Percentiles rank a stretch among this genome's conserved stretches.
Evolutionary conservation across 2,797 vertebrate genomes (phyloP).

Genomic region (Lophius americanus): DNA sequence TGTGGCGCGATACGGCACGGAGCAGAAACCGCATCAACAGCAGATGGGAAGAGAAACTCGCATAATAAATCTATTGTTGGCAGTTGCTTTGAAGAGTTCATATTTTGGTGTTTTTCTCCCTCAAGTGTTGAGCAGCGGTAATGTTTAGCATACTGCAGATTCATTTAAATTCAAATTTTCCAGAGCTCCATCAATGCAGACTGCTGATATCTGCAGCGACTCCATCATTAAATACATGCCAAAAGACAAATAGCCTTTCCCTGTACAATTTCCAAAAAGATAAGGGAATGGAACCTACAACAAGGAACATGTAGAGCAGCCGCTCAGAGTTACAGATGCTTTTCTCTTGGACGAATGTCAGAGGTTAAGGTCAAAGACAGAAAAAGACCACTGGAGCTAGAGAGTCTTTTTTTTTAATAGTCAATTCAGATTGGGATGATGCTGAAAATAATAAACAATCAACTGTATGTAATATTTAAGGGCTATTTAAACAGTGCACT

Average conservation of each 20-base stretch:
- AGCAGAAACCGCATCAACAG: constrained; percentile 19
- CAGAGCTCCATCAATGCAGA: neutral
- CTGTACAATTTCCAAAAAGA: neutral
- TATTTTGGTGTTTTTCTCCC: constrained; percentile 9
- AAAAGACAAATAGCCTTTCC: neutral
- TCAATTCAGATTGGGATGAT: constrained; percentile 1
- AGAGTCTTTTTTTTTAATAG: constrained; percentile 5
- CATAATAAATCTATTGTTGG: constrained; percentile 22
- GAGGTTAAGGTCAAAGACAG: neutral
- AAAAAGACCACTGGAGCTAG: neutral
- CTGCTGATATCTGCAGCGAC: neutral
- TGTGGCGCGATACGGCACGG: constrained; percentile 26
- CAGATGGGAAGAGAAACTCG: neutral
- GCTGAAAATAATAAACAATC: neutral
- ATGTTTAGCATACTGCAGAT: constrained; percentile 5
- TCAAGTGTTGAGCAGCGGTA: constrained; percentile 18
- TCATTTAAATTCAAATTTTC: neutral
- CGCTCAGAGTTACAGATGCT: neutral
- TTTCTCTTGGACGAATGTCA: constrained; percentile 3
- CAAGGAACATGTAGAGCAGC: neutral
- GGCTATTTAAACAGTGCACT: neutral
- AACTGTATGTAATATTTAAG: neutral
- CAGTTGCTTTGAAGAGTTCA: constrained; percentile 14
- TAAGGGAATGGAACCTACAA: too few species aligned
- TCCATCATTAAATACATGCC: neutral